Base-by-base conservation (phyloP, 2,888 invertebrate species). In the Scaeva pyrastri region DNA sequence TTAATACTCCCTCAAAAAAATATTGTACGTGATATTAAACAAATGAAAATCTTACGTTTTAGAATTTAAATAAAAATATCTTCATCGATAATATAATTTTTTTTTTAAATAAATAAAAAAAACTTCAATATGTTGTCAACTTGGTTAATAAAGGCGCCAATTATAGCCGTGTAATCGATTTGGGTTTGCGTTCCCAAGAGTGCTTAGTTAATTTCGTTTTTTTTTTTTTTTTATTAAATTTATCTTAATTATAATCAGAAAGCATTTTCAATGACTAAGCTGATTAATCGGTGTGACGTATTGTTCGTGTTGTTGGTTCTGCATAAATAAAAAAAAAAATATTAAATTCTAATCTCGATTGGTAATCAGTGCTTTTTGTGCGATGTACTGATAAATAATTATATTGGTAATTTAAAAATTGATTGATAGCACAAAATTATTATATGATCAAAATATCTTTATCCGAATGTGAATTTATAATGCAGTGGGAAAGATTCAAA, bases 241-340 rank as follows among this genome's bases (percentile, higher is more conserved):
- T 50, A 68, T 68, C 66, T 50, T 68, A 68, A 68, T 68, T 68
- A 31, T 31, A 52, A 68, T 23, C 52, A n/a, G 21, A 39, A 23
- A 68, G 52, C n/a, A 12, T 52, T 68, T 31, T 68, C 39, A 5
- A 52, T 52, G 68, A 52, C 52, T 52, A 39, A 52, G 52, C 23
- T 52, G n/a, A 52, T 52, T 39, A 39, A 68, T 50, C n/a, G 21
- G 21, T 68, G 21, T 68, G 68, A 68, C 68, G 68, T 52, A 39
- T 16, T n/a, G n/a, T n/a, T n/a, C 21, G 8, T 19, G n/a, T 66
- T 66, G 10, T 16, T 16, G 5, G 10, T 52, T 21, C 1, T 66
- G 4, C 21, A 39, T 21, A 41, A 41, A 60, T 23, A 43, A 19
- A 58, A 58, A 14, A 6, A 31, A 14, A 21, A 14, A 10, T 12